Evolutionary conservation across 2,113 vertebrate genomes (phyloP), one percentile per base, ranked within the genome.

Genomic region (Puffinus mauretanicus): DNA sequence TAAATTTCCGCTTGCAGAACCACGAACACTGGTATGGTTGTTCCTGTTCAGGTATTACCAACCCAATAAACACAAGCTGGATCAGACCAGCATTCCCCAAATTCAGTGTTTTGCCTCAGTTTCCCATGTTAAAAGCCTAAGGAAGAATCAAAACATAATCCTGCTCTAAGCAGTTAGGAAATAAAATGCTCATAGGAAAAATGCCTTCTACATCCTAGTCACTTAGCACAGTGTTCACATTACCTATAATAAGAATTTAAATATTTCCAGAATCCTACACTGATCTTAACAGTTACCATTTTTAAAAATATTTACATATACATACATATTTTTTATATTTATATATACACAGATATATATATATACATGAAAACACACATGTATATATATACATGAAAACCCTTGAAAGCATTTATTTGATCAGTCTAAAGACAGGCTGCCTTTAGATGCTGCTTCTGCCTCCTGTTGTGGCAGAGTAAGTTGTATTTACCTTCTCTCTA

Each of bases 21-120:
- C 54, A 60, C 0, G 2, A 79, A 20, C 32, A 18, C 38, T 7
- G 17, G n/a, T 29, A 17, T 3, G 2, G n/a, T 12, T n/a, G 24
- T 65, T 79, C 55, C 20, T 6, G 2, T 75, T 83, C 47, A 44
- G 40, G 13, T 60, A 60, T 61, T 69, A 49, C 70, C 52, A 82
- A 13, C 5, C 11, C 30, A 38, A 40, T 19, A 82, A 84, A 30
- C 9, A 57, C 9, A n/a, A 5, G 2, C 21, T 52, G 61, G 67
- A 83, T 44, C 42, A 81, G 26, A 78, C 3, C 26, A 86, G 7
- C 49, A 24, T 62, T 79, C 36, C 15, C 22, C 49, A 89, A 46
- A 57, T 69, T 69, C 29, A 34, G 25, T 22, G 26, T 61, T 71
- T 70, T 79, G 29, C 51, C 51, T 86, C 44, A 40, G 24, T 54